Conservation (phyloP, 2,888 invertebrate species). For the Latrodectus elegans region DNA sequence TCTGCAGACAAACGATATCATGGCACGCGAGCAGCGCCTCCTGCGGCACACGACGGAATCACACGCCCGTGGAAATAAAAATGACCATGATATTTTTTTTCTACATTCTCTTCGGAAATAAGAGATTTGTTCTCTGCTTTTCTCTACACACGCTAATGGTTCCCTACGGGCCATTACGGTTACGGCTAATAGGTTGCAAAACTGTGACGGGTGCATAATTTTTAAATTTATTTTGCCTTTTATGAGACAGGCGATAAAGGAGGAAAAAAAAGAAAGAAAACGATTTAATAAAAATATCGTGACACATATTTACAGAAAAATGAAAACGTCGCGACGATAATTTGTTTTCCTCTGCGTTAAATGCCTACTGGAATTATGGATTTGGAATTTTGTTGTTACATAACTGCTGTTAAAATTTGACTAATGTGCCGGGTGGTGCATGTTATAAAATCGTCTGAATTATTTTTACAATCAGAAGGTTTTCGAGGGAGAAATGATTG, state of each 20-base stretch:
- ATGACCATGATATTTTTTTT: constrained; percentile 32
- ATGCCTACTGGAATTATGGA: too few species aligned
- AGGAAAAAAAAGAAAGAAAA: not conserved
- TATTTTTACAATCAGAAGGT: too few species aligned
- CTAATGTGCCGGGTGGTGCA: too few species aligned
- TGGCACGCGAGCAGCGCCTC: constrained; percentile 47
- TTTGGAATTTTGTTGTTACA: too few species aligned
- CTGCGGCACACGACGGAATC: constrained; percentile 39
- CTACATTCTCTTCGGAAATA: constrained; percentile 7
- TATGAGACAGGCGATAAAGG: constrained; percentile 13
- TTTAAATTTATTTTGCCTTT: constrained; percentile 49
- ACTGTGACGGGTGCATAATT: constrained; percentile 57
- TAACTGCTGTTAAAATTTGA: too few species aligned
- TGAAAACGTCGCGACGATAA: too few species aligned
- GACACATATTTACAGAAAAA: too few species aligned
- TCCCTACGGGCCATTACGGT: constrained; percentile 31
- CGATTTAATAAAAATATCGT: too few species aligned
- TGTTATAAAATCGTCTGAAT: too few species aligned
- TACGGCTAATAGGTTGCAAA: constrained; percentile 41
- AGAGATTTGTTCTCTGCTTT: constrained; percentile 21
- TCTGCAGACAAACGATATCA: constrained; percentile 44
- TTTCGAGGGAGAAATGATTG: too few species aligned
- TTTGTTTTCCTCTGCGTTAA: too few species aligned
- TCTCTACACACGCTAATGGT: constrained; percentile 33
- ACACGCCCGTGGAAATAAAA: constrained; percentile 8